A percentile compares a stretch with the other conserved stretches of the same genome.
Conservation (phyloP, 1,140 invertebrate species). For the Pseudoatta argentina region DNA sequence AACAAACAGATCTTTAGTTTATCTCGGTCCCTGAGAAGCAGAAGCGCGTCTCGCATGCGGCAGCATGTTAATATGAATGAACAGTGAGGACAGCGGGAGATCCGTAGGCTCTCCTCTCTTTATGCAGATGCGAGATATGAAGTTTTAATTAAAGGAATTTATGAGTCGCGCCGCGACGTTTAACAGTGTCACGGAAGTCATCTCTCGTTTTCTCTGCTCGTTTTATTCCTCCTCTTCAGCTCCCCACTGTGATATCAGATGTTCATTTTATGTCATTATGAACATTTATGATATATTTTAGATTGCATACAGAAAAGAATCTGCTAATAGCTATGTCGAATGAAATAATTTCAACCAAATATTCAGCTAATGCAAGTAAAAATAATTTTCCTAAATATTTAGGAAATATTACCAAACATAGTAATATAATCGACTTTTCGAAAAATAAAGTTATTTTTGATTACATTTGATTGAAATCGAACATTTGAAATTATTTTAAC, state of each 20-base stretch:
- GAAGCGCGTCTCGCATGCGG: constrained; percentile 11
- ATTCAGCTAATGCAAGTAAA: too few species aligned
- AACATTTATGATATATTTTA: constrained; percentile 9
- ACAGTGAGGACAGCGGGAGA: constrained; percentile 38
- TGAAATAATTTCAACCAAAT: too few species aligned
- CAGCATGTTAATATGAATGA: constrained; percentile 73
- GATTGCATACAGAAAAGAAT: too few species aligned
- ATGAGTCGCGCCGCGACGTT: constrained; percentile 69
- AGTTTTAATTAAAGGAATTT: constrained; percentile 78
- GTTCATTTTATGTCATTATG: constrained; percentile 23
- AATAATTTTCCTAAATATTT: too few species aligned
- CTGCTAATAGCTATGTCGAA: too few species aligned
- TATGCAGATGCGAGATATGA: constrained; percentile 73
- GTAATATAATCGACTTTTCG: too few species aligned
- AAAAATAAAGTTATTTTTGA: too few species aligned
- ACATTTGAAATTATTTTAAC: too few species aligned
- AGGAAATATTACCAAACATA: too few species aligned
- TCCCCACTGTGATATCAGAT: neutral
- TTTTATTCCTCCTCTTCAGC: constrained; percentile 51
- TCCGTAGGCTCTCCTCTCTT: constrained; percentile 67
- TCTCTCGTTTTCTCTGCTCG: constrained; percentile 54
- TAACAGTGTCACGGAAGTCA: constrained; percentile 68
- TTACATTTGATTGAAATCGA: too few species aligned
- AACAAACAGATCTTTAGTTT: constrained; percentile 3
- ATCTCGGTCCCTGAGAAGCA: neutral